Conservation (phyloP, 2,113 vertebrate genomes). For the Alectura lathami region DNA sequence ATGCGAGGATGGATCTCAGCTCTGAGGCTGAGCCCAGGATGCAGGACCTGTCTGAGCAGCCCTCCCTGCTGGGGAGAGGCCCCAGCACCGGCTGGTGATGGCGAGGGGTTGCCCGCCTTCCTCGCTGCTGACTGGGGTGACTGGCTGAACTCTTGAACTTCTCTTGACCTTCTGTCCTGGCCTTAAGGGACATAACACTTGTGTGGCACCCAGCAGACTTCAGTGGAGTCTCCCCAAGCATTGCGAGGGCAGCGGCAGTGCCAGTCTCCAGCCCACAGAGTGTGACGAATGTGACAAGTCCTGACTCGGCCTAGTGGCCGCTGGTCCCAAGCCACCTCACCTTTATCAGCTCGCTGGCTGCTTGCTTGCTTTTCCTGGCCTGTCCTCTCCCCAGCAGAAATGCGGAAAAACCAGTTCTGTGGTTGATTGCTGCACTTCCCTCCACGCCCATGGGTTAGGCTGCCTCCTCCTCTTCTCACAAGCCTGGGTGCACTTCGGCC, state of each 20-base stretch:
- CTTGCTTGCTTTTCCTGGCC: slow-evolving; percentile 8
- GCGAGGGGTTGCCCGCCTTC: accelerated
- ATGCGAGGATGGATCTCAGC: accelerated
- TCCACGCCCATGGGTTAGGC: slow-evolving; percentile 52
- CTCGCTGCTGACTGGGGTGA: not conserved
- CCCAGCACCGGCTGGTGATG: not conserved
- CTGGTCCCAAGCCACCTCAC: not conserved
- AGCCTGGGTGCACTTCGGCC: slow-evolving; percentile 27
- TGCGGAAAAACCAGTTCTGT: slow-evolving; percentile 75
- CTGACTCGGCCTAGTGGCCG: not conserved
- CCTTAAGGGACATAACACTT: not conserved
- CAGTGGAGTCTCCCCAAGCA: not conserved
- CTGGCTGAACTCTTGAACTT: not conserved
- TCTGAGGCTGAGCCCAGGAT: not conserved
- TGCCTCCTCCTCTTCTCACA: not conserved
- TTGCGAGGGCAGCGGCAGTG: not conserved
- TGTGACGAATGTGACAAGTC: accelerated
- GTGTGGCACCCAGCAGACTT: not conserved
- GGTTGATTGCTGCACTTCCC: slow-evolving; percentile 72
- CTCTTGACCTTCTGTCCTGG: accelerated
- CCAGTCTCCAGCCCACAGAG: not conserved
- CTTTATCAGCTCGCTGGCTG: slow-evolving; percentile 22
- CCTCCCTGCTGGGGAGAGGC: not conserved
- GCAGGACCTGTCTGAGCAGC: not conserved
- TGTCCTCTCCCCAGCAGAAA: slow-evolving; percentile 60